These are phyloP conservation scores for Mantis religiosa DNA, from an alignment of 2,888 invertebrate species.

Conservation along the genomic window DNA sequence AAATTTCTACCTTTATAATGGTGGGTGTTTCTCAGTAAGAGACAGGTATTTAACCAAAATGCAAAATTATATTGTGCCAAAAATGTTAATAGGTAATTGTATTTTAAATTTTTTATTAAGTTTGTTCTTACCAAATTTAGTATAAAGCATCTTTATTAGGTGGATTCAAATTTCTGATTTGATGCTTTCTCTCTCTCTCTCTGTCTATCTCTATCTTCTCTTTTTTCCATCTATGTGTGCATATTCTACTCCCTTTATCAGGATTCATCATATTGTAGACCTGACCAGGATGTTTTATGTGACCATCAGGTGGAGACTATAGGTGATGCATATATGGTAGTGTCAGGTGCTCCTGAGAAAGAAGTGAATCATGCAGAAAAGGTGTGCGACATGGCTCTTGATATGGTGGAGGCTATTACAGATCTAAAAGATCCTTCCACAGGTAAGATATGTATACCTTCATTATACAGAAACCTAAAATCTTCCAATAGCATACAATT, in stretches of 20 bases:
- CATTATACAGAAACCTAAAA: too few species aligned
- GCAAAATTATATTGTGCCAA: too few species aligned
- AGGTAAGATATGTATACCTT: conserved; percentile 49
- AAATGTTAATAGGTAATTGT: too few species aligned
- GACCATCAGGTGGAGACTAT: conserved; percentile 84
- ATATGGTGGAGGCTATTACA: conserved; percentile 91
- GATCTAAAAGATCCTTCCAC: conserved; percentile 90
- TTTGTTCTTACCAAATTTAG: too few species aligned
- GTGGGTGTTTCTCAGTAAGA: too few species aligned
- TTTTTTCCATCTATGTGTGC: neutral
- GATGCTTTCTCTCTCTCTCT: neutral
- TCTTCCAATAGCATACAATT: too few species aligned
- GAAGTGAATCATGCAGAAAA: conserved; percentile 87
- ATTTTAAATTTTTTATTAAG: too few species aligned
- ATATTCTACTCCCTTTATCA: neutral
- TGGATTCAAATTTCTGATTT: neutral
- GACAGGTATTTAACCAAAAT: too few species aligned
- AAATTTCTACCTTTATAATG: too few species aligned
- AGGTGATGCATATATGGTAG: conserved; percentile 98
- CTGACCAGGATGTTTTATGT: conserved; percentile 21
- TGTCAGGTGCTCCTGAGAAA: conserved; percentile 89
- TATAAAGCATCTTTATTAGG: neutral
- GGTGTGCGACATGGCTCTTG: conserved; percentile 92
- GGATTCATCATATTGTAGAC: conserved; percentile 17
- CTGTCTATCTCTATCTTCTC: neutral